phyloP scores from a whole-genome alignment of 2,113 vertebrate genomes.

The Pontoporia blainvillei region DNA sequence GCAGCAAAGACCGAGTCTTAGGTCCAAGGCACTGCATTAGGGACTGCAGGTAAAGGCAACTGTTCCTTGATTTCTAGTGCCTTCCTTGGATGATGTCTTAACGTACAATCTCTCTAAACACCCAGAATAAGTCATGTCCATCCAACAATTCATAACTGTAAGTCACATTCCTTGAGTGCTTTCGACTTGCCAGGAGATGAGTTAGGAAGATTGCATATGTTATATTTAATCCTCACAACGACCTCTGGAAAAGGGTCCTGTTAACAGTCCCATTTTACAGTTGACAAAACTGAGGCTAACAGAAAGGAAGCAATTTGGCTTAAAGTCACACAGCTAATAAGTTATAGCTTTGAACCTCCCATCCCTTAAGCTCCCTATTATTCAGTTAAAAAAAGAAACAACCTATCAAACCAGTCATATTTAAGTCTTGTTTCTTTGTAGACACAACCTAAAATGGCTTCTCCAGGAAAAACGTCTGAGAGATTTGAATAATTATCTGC shows the following conservation, averaged over 20 bases:
- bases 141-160: background rate
- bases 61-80: background rate
- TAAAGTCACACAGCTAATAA: background rate
- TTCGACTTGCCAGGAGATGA: background rate
- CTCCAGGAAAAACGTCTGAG: background rate
- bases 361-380: background rate
- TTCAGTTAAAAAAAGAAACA: background rate
- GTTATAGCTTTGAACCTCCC: background rate
- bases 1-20: background rate
- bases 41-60: background rate
- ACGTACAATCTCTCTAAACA: background rate
- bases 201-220: background rate
- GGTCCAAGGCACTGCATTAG: accelerated
- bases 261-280: background rate
- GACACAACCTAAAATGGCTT: conserved; percentile 19
- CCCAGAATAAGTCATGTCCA: background rate
- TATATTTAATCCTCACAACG: background rate
- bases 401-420: background rate
- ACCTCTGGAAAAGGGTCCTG: background rate
- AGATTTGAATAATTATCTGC: conserved; percentile 53
- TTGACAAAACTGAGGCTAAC: background rate
- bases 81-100: background rate
- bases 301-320: background rate
- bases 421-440: background rate
- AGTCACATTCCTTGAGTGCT: background rate